Base-by-base conservation (phyloP, 2,797 vertebrate species). In the Myotis vivesi region DNA sequence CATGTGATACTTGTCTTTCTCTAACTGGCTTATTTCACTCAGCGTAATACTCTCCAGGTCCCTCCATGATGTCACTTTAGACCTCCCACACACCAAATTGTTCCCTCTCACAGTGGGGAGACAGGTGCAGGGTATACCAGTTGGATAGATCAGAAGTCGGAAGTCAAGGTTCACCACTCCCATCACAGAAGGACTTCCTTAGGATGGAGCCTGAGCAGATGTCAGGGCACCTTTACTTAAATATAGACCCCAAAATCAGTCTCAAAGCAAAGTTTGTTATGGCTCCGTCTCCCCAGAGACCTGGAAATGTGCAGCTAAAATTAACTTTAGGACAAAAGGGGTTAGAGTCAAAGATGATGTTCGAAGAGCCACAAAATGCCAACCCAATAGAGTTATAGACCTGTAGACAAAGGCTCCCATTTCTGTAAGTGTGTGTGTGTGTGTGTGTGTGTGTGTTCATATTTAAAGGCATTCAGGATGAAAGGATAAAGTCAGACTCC, bases 211-310 rank as follows among this genome's bases (percentile, higher is more conserved):
- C 91, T 96, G 87, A 98, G 92, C 96, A 98, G 97, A 97, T 97
- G 95, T 97, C 97, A 95, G 95, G 95, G 94, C 82, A 51, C 55
- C 97, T 96, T 97, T 98, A 98, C 98, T 98, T 97, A 97, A 97
- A 98, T 97, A 97, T 93, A 94, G 94, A 89, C 86, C 64, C 59
- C 69, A 97, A 98, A 96, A 96, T 93, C 88, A 95, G 89, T 97
- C 90, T 95, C 94, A 92, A 75, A 96, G 92, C 94, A 89, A 95
- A 94, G 51, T 97, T 97, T 76, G 77, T 93, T 71, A 46, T 92
- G 69, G 94, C 91, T 89, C 49, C 44, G 89, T 92, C 92, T 96
- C 97, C 93, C 17, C 7, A 81, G 97, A 81, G 94, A 79, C 71
- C 79, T 55, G 77, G 94, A 97, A 92, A 97, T 97, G 96, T 16